Evolutionary conservation across 2,797 vertebrate species (phyloP), one percentile per base, ranked within the genome.

Genomic region (Gambusia yucatana): DNA sequence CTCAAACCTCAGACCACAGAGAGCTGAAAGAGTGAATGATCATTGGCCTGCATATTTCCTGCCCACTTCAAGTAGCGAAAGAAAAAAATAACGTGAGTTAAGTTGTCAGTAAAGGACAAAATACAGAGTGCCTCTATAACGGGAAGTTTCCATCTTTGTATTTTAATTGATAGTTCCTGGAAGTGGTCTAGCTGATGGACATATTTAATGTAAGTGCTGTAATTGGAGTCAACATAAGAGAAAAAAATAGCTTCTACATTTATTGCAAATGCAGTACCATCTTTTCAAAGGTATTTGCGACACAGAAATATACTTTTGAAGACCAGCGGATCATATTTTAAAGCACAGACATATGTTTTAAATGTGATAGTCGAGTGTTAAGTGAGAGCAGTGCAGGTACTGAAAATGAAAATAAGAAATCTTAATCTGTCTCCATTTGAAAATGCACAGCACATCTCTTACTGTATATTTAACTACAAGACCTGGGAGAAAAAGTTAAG

Each of bases 91-190:
- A 81, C 73, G 65, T 61, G 36, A 67, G 36, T 44, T 44, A 81
- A 73, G 55, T 82, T 50, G 11, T 88, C 80, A 65, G 82, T 67
- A 57, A 59, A 52, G 78, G 78, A 86, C 76, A 86, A 89, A 89
- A 90, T 78, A 82, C 71, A 78, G 78, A 71, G 76, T 16, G 36
- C 75, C 69, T 83, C 1, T n/a, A 46, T 86, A 90, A 92, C 90
- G 78, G 87, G 78, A 92, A 80, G 87, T 82, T 91, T 86, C 72
- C 33, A 69, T 86, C 76, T 82, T 72, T 78, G 20, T 81, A 55
- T 74, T 73, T 47, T 87, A 87, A 91, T 91, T 90, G 87, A 85
- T 86, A 73, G 83, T 89, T 94, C 85, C 81, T 48, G 46, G 77
- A 87, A 89, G 88, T 75, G 69, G 80, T 63, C 47, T 14, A 0